Evolutionary conservation across 2,113 vertebrate genomes (phyloP).

Genomic region (Tylochromis polylepis): DNA sequence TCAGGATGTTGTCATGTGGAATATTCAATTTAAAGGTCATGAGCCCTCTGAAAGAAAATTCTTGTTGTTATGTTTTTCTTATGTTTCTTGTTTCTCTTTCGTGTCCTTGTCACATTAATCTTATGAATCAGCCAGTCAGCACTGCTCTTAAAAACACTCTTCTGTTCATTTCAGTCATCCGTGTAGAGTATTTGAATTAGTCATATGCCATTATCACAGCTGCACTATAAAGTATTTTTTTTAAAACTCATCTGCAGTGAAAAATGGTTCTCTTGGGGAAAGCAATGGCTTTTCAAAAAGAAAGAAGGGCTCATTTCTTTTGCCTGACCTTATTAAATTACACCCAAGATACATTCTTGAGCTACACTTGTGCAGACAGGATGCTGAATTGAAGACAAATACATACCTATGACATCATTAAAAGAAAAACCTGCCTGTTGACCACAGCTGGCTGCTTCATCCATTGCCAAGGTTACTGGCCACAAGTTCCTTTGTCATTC

Average conservation of each 20-base stretch:
- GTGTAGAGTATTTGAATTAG: not conserved
- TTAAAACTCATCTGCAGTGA: not conserved
- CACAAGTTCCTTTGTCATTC: not conserved
- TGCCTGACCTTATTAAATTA: not conserved
- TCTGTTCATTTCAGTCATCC: not conserved
- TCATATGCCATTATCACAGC: not conserved
- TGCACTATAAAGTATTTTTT: not conserved
- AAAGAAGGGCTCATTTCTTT: not conserved
- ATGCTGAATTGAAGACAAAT: not conserved
- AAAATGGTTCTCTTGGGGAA: not conserved
- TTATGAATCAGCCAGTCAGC: not conserved
- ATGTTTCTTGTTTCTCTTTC: not conserved
- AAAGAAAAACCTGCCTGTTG: not conserved
- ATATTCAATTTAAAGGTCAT: slow-evolving; percentile 19
- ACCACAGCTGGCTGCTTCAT: not conserved
- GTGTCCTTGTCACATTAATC: not conserved
- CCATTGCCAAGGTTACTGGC: not conserved
- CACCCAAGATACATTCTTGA: not conserved
- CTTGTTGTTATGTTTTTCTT: not conserved
- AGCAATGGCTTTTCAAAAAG: not conserved
- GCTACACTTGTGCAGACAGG: not conserved
- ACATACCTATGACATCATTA: not conserved
- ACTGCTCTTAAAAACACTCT: not conserved
- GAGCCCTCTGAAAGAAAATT: not conserved
- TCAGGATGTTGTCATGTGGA: not conserved